Evolutionary conservation across 2,888 invertebrate genomes (phyloP), one percentile per base, ranked within the genome.

Genomic region (Argyresthia goedartella): DNA sequence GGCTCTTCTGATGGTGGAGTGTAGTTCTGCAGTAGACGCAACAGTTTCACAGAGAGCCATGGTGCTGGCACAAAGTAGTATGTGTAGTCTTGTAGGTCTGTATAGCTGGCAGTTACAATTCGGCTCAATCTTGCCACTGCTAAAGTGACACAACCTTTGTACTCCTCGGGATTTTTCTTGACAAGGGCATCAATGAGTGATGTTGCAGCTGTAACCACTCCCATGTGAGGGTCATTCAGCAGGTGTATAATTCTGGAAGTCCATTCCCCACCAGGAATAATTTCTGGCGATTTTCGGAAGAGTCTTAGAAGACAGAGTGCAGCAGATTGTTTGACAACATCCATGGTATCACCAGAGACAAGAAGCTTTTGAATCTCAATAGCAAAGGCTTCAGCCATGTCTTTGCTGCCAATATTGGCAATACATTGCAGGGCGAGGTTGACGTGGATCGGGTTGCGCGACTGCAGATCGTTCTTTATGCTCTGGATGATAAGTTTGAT

Each of bases 41-140:
- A 87, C 54, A 99, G 87, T 84, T 99, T 99, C 14, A 99, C 98
- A 54, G 98, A 99, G 39, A 99, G 90, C 99, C 99, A 99, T 13
- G 99, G 99, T n/a, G 99, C 99, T 61, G 99, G 99, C 57, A 99
- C 99, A 89, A 99, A 99, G 78, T 99, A 99, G 81, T 99, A 99
- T 4, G 99, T 99, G 76, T 99, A 99, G 86, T 99, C 99, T 88
- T 99, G 99, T 59, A 99, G 90, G 87, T 99, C 99, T 61, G 98
- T 99, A 73, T 99, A 99, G 70, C 98, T 98, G 49, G 99, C 96
- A 52, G 99, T 99, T 8, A 99, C 98, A 88, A 99, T 99, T 72
- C 98, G 90, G 76, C 97, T 98, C 43, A 99, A 89, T 66, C 99
- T 91, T 16, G 99, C 99, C 49, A 99, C 99, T 54, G 99, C 99